phyloP scores from a whole-genome alignment of 1,140 invertebrate genomes.

The Heliothis virescens region DNA sequence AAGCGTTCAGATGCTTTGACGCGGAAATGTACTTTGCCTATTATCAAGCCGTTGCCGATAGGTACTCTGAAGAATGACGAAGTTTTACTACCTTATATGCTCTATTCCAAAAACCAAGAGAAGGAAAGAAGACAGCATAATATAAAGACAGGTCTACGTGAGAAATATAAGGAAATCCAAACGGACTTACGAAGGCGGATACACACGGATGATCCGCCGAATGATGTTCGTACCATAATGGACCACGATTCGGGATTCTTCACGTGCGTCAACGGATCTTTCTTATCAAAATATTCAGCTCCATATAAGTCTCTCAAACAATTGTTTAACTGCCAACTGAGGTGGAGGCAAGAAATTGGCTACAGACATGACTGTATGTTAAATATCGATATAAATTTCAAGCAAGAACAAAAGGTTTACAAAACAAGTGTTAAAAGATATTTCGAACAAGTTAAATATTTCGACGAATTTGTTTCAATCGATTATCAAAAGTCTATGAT shows the following conservation, averaged over 20 bases:
- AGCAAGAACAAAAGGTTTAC: conserved; percentile 84
- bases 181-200: conserved; percentile 61
- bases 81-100: conserved; percentile 66
- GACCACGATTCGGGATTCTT: conserved; percentile 70
- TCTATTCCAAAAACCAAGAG: conserved; percentile 68
- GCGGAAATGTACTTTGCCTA: conserved; percentile 55
- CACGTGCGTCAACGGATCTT: conserved; percentile 58
- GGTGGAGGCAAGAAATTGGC: conserved; percentile 74
- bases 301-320: conserved; percentile 68
- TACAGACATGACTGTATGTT: conserved; percentile 86
- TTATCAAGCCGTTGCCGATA: conserved; percentile 56
- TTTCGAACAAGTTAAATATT: conserved; percentile 82
- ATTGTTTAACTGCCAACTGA: conserved; percentile 59
- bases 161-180: conserved; percentile 68
- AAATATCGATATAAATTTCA: conserved; percentile 86
- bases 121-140: conserved; percentile 56
- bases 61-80: conserved; percentile 60
- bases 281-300: conserved; percentile 51
- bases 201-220: conserved; percentile 48
- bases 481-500: conserved; percentile 87
- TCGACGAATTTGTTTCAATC: conserved; percentile 87
- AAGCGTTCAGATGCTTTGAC: conserved; percentile 9
- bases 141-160: conserved; percentile 54
- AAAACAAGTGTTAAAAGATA: conserved; percentile 81
- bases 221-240: conserved; percentile 60